These are phyloP conservation scores for Entosphenus tridentatus DNA, from an alignment of 2,113 vertebrate genomes.

Conservation along the genomic window DNA sequence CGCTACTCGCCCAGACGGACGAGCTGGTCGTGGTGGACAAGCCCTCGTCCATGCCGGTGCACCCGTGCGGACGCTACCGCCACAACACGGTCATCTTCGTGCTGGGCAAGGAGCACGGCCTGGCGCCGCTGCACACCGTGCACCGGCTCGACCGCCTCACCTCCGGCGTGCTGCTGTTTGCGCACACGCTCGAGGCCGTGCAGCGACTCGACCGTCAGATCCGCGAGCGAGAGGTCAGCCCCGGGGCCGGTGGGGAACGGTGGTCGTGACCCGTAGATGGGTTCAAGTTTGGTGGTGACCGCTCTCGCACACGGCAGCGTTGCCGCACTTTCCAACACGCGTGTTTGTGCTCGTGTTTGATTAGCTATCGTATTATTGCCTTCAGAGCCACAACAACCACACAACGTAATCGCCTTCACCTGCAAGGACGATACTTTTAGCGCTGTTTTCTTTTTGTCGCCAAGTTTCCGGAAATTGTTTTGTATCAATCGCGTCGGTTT, in stretches of 20 bases:
- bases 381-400: too few relatives aligned
- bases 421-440: too few relatives aligned
- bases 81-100: conserved; percentile 96
- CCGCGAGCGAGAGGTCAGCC: conserved; percentile 56
- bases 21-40: conserved; percentile 78
- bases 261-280: too few relatives aligned
- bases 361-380: too few relatives aligned
- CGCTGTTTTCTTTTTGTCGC: too few relatives aligned
- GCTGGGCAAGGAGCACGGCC: conserved; percentile 57
- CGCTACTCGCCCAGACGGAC: conserved; percentile 43
- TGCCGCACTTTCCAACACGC: not conserved
- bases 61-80: conserved; percentile 74
- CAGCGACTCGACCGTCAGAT: conserved; percentile 72
- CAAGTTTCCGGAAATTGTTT: too few relatives aligned
- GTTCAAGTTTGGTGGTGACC: too few relatives aligned
- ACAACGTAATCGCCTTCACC: too few relatives aligned
- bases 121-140: conserved; percentile 57
- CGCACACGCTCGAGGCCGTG: conserved; percentile 44
- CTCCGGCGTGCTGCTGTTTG: conserved; percentile 79
- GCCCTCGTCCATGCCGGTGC: conserved; percentile 72
- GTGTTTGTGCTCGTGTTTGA: not conserved
- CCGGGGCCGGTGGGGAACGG: not conserved
- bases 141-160: conserved; percentile 81
- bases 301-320: too few relatives aligned
- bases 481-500: too few relatives aligned